phyloP scores from a whole-genome alignment of 2,888 invertebrate genomes.

The Automeris io region DNA sequence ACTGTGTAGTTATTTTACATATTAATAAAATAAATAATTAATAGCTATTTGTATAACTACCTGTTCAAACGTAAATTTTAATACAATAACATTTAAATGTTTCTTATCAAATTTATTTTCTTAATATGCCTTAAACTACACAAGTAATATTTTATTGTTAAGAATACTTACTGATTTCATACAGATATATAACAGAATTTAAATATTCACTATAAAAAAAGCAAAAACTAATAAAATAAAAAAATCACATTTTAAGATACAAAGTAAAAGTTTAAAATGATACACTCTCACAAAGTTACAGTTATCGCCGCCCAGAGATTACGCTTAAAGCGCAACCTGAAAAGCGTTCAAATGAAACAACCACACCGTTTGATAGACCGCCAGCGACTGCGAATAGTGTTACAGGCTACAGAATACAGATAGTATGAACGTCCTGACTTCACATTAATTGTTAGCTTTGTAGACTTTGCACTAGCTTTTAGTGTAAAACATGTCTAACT shows the following conservation, averaged over 20 bases:
- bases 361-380: conserved; percentile 22
- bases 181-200: not conserved
- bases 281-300: conserved; percentile 26
- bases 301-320: not conserved
- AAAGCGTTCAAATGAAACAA: conserved; percentile 25
- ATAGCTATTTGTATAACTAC: too few species aligned
- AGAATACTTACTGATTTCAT: not conserved
- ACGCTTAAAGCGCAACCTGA: conserved; percentile 18
- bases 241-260: conserved; percentile 19
- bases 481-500: not conserved
- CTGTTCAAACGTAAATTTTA: too few species aligned
- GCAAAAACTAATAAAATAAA: conserved; percentile 13
- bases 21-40: too few species aligned
- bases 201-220: conserved; percentile 5
- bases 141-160: too few species aligned
- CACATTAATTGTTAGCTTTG: too few species aligned
- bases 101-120: too few species aligned
- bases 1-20: too few species aligned
- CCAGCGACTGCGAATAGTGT: conserved; percentile 27
- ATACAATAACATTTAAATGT: too few species aligned
- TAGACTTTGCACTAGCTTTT: not conserved
- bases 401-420: too few species aligned
- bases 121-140: too few species aligned
- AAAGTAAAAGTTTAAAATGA: conserved; percentile 18
- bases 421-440: too few species aligned